Base-by-base conservation (phyloP, 2,113 vertebrate genomes). In the Zootoca vivipara region DNA sequence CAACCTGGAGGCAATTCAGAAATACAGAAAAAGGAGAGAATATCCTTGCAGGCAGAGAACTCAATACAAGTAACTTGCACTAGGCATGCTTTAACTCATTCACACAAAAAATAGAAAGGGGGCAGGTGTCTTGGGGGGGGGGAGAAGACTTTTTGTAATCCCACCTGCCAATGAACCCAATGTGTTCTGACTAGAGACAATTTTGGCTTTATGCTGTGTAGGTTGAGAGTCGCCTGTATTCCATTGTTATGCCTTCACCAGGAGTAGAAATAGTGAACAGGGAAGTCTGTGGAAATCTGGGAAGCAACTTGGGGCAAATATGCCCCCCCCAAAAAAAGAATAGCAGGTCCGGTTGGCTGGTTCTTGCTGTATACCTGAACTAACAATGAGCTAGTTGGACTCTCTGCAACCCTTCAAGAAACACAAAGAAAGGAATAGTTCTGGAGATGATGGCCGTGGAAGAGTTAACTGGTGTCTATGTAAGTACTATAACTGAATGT, bases 391-490 rank as follows among this genome's bases (percentile, higher is more conserved):
- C 70, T 40, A 24, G 1, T 24, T 24, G 22, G 56, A 64, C 38
- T 62, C 30, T 28, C 58, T 64, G 12, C 28, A 52, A 40, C 58
- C 62, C 67, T 64, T 64, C 35, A 67, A 33, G 20, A 75, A 16
- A 18, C 35, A 4, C 82, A 35, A 30, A 15, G 1, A 7, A 46
- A 22, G 0, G 0, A 1, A 16, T 4, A 4, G 79, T 1, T 12
- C 18, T 78, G 82, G 42, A 10, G 28, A 5, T 69, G 85, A 87
- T 1, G 10, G 1, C 2, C 2, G 7, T 65, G 7, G 33, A 20
- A 7, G 69, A 65, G 16, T 12, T 20, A 5, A 12, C 5, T 1
- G n/a, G 0, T 1, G 75, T 79, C 64, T 0, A 0, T 0, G 0
- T 7, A 69, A 82, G 72, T 87, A 3, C 16, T n/a, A 46, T 7